Percentiles rank a stretch among this genome's conserved stretches.
These are phyloP conservation scores for Taurulus bubalis DNA, from an alignment of 2,113 vertebrate species.

Conservation along the genomic window DNA sequence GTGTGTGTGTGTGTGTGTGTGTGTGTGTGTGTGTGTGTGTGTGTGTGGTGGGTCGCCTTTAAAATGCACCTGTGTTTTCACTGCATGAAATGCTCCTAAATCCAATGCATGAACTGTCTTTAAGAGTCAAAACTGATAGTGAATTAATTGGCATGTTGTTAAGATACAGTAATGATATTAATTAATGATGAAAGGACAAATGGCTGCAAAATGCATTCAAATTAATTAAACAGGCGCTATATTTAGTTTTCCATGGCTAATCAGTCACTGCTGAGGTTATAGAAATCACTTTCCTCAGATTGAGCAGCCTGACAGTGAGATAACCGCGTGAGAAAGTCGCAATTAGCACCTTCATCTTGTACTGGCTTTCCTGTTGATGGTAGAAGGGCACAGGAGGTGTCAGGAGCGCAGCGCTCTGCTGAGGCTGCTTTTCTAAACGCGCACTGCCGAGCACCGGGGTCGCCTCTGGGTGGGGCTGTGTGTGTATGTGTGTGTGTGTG, in stretches of 20 bases:
- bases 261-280: conserved; percentile 14
- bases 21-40: conserved; percentile 43
- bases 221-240: not conserved
- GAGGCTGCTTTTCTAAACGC: conserved; percentile 72
- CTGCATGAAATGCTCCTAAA: conserved; percentile 8
- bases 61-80: conserved; percentile 55
- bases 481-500: conserved; percentile 25
- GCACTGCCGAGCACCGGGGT: conserved; percentile 59
- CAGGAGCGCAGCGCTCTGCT: conserved; percentile 74
- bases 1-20: conserved; percentile 19
- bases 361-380: conserved; percentile 66
- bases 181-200: not conserved
- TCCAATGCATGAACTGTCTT: not conserved
- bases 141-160: not conserved
- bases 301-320: conserved; percentile 57
- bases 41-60: conserved; percentile 38
- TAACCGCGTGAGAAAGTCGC: conserved; percentile 65
- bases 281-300: conserved; percentile 28
- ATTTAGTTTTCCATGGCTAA: not conserved
- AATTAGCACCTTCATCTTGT: conserved; percentile 77
- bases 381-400: conserved; percentile 77
- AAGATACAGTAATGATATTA: not conserved
- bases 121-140: too few species aligned
- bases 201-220: not conserved
- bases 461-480: conserved; percentile 73